phyloP scores from a whole-genome alignment of 2,113 vertebrate species.

The Delphinapterus leucas region DNA sequence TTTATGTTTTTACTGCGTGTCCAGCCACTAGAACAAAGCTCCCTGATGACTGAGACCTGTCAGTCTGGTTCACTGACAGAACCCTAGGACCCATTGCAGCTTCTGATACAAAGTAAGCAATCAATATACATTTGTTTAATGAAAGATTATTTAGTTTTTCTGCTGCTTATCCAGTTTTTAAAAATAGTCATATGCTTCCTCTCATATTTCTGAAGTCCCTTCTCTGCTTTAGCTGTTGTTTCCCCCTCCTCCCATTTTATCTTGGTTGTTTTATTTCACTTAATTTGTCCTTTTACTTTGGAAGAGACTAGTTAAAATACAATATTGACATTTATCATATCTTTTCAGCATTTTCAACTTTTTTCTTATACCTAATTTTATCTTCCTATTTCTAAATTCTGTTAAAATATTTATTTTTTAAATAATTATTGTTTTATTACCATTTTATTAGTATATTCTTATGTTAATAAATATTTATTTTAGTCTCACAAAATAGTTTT shows the following conservation, averaged over 20 bases:
- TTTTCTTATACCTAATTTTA: not conserved
- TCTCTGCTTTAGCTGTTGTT: not conserved
- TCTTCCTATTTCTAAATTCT: not conserved
- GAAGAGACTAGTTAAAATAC: not conserved
- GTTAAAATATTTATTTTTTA: not conserved
- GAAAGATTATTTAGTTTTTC: not conserved
- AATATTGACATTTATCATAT: not conserved
- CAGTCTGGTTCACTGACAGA: not conserved
- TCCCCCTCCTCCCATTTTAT: not conserved
- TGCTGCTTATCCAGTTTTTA: not conserved
- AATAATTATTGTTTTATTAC: not conserved
- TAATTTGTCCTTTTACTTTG: not conserved
- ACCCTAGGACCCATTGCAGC: not conserved
- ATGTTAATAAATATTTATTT: not conserved
- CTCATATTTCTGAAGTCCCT: not conserved
- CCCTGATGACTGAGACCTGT: not conserved
- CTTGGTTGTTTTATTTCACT: slow-evolving; percentile 34
- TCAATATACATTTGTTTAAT: not conserved
- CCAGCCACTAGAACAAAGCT: not conserved
- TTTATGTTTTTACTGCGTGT: not conserved
- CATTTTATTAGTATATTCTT: not conserved
- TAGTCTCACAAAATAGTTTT: not conserved
- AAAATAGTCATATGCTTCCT: not conserved
- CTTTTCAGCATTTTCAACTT: not conserved
- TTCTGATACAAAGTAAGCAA: not conserved